Evolutionary conservation across 1,140 invertebrate genomes (phyloP).

Genomic region (Chionoecetes opilio): DNA sequence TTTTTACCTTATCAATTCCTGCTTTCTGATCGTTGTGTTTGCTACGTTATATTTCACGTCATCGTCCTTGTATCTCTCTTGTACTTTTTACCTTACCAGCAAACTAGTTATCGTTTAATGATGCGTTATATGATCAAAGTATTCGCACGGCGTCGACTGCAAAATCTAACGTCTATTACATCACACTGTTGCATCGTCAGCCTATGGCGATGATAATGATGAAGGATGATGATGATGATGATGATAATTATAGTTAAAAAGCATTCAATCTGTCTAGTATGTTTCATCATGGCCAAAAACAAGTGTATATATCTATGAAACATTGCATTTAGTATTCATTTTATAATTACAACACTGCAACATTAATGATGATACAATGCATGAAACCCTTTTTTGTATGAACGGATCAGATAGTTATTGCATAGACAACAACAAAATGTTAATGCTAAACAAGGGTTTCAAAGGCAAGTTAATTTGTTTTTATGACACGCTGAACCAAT

Average conservation of each 20-base stretch:
- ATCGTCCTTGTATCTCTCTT: too few relatives aligned
- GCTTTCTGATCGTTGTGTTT: not conserved
- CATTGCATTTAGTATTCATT: too few relatives aligned
- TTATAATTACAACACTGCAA: not conserved
- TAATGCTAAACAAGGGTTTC: constrained; percentile 7
- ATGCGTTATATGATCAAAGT: not conserved
- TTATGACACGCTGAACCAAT: constrained; percentile 20
- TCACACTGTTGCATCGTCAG: not conserved
- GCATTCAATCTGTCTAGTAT: too few relatives aligned
- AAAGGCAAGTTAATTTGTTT: not conserved
- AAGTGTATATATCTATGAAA: too few relatives aligned
- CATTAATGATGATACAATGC: not conserved
- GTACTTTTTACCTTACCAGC: not conserved
- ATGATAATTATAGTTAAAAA: not conserved
- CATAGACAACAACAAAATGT: not conserved
- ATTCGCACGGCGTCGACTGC: not conserved
- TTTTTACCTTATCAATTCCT: not conserved
- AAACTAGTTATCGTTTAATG: not conserved
- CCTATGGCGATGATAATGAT: not conserved
- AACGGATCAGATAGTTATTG: not conserved
- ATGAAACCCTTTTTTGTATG: not conserved
- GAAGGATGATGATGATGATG: too few relatives aligned
- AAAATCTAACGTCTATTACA: not conserved
- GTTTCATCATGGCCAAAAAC: too few relatives aligned
- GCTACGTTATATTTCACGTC: too few relatives aligned